A percentile compares a stretch with the other conserved stretches of the same genome.
phyloP scores from a whole-genome alignment of 2,113 vertebrate genomes.

The Lipotes vexillifer region DNA sequence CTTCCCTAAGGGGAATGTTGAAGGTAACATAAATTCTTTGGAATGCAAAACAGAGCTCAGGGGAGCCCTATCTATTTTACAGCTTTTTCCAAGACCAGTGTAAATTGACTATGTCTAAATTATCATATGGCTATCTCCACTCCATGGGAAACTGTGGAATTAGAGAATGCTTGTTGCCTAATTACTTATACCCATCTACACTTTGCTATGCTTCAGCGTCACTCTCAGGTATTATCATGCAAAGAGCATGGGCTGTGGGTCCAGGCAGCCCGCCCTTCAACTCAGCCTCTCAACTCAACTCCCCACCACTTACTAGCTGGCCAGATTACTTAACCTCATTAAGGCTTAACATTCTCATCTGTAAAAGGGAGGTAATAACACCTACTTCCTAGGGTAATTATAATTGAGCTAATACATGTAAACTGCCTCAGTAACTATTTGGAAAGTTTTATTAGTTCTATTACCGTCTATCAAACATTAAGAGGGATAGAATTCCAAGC shows the following conservation, averaged over 20 bases:
- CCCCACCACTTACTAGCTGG: not conserved
- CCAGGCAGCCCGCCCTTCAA: not conserved
- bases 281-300: not conserved
- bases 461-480: not conserved
- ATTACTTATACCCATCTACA: not conserved
- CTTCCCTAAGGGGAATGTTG: not conserved
- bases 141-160: not conserved
- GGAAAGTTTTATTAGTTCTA: not conserved
- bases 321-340: not conserved
- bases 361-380: not conserved
- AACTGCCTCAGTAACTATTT: not conserved
- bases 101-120: not conserved
- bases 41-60: slow-evolving; percentile 9
- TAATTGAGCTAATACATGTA: not conserved
- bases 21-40: not conserved
- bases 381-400: not conserved
- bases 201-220: not conserved
- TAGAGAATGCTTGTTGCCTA: not conserved
- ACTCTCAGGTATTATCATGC: not conserved
- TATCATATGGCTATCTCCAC: not conserved
- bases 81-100: not conserved
- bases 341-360: not conserved
- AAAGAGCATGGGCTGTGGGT: not conserved
- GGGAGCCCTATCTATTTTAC: not conserved
- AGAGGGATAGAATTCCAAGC: not conserved